These are phyloP conservation scores for Spodoptera littoralis DNA, from an alignment of 2,888 invertebrate species.

Conservation along the genomic window DNA sequence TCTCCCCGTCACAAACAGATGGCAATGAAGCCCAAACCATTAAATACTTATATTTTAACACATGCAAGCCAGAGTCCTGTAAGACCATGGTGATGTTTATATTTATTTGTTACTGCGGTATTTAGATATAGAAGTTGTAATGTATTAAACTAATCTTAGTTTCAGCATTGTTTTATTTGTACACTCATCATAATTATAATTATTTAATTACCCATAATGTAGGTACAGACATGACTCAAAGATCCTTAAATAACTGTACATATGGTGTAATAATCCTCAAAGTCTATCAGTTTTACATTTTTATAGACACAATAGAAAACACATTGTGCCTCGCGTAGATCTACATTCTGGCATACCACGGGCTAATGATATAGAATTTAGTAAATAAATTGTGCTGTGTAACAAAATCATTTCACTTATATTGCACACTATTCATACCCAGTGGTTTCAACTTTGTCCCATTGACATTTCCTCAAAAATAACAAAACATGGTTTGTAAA, in stretches of 20 bases:
- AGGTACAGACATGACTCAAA: too few relatives aligned
- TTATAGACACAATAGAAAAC: too few relatives aligned
- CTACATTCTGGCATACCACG: too few relatives aligned
- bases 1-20: constrained; percentile 95
- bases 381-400: too few relatives aligned
- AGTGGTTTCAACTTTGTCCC: too few relatives aligned
- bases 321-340: too few relatives aligned
- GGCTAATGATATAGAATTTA: too few relatives aligned
- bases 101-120: constrained; percentile 4
- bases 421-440: too few relatives aligned
- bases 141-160: constrained; percentile 20
- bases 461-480: too few relatives aligned
- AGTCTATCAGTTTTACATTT: constrained; percentile 4
- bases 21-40: constrained; percentile 91
- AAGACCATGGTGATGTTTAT: constrained; percentile 76
- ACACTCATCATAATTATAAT: background rate
- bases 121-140: constrained; percentile 16
- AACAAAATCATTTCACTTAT: too few relatives aligned
- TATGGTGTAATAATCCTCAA: constrained; percentile 5
- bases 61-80: constrained; percentile 91
- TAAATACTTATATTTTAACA: constrained; percentile 93
- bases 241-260: background rate
- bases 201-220: too few relatives aligned
- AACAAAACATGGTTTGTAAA: too few relatives aligned
- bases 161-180: background rate